Conservation (phyloP, 1,140 invertebrate species). For the Drosophila funebris region DNA sequence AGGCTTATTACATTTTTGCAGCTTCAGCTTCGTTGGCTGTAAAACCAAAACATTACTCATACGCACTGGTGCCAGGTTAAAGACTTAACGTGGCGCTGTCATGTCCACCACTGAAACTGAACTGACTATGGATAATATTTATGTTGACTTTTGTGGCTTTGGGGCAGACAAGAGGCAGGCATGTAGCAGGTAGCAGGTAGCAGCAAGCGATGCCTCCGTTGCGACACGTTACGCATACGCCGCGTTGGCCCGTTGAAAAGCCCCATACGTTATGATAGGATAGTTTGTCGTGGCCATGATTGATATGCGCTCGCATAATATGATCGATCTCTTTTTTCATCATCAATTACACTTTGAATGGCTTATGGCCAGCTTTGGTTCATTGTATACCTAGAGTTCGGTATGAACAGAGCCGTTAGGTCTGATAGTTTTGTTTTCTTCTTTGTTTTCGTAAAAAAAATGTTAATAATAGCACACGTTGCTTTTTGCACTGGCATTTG, state of each 20-base stretch:
- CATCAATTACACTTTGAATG: constrained; percentile 78
- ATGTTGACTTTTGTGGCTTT: constrained; percentile 57
- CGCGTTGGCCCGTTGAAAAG: constrained; percentile 37
- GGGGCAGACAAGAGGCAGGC: constrained; percentile 43
- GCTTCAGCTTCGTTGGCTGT: constrained; percentile 2
- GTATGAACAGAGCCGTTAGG: constrained; percentile 54
- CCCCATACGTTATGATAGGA: constrained; percentile 1
- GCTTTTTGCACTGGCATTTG: constrained; percentile 67
- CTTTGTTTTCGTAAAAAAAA: constrained; percentile 23
- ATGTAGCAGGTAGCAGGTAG: not conserved
- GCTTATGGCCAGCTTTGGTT: constrained; percentile 52
- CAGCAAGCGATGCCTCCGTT: constrained; percentile 53
- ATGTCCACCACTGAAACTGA: constrained; percentile 27
- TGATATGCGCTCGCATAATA: constrained; percentile 78
- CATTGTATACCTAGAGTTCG: constrained; percentile 57
- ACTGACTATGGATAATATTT: constrained; percentile 48
- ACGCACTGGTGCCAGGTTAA: constrained; percentile 65
- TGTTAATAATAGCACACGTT: constrained; percentile 71
- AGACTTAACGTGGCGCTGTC: constrained; percentile 52
- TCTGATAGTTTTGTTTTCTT: constrained; percentile 52
- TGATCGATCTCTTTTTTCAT: constrained; percentile 82
- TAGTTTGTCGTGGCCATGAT: constrained; percentile 78
- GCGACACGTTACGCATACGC: constrained; percentile 79
- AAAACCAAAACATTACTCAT: constrained; percentile 68
- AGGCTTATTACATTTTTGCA: constrained; percentile 66